Evolutionary conservation across 2,797 vertebrate genomes (phyloP).

Genomic region (Fratercula arctica): DNA sequence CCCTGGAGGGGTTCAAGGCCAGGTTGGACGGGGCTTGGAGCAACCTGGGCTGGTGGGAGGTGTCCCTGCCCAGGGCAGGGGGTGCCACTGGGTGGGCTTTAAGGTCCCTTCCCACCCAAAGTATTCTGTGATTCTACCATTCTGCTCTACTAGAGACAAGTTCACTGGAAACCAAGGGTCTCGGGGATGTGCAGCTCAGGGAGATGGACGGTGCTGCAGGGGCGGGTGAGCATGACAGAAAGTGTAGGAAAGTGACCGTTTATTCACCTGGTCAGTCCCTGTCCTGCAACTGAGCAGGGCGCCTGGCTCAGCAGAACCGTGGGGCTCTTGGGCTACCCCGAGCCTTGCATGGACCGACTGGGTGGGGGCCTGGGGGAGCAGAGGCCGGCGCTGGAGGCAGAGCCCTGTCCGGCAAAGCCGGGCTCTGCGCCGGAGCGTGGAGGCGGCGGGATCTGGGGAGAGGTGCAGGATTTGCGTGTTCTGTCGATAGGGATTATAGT

Average conservation of each 20-base stretch:
- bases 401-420: neutral
- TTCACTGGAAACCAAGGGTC: neutral
- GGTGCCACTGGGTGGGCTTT: neutral
- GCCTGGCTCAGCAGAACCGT: neutral
- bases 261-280: too few species aligned
- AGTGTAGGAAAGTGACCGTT: neutral
- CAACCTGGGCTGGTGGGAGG: neutral
- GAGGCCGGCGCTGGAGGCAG: neutral
- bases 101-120: neutral
- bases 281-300: neutral
- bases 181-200: neutral
- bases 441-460: neutral
- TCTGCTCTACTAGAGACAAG: neutral
- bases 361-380: neutral
- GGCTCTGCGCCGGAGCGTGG: neutral
- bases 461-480: neutral
- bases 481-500: neutral
- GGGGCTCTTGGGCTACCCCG: neutral
- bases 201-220: too few species aligned
- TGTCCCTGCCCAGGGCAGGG: neutral
- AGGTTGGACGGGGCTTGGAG: neutral
- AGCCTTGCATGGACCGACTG: fast-evolving
- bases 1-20: neutral
- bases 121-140: neutral
- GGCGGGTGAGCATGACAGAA: neutral